Conservation (phyloP, 1,140 invertebrate species). For the Maniola jurtina region DNA sequence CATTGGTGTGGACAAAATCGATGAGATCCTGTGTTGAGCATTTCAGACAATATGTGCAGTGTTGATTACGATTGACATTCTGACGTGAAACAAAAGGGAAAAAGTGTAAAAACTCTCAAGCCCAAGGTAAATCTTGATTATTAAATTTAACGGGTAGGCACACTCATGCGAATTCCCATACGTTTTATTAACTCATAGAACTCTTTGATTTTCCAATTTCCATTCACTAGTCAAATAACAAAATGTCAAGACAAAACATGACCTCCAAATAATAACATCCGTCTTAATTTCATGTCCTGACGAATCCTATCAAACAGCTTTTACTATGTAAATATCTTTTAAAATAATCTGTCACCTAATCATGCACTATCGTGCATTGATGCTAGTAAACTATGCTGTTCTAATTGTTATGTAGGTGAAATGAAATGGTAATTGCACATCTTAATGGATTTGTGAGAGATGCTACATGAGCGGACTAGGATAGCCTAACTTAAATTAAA, state of each 20-base stretch:
- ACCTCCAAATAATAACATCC: constrained; percentile 58
- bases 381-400: constrained; percentile 30
- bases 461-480: background rate
- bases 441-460: constrained; percentile 1
- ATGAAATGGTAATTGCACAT: constrained; percentile 55
- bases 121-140: constrained; percentile 31
- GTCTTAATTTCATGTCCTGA: constrained; percentile 32
- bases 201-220: background rate
- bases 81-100: constrained; percentile 69
- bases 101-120: constrained; percentile 36
- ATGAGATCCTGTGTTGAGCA: constrained; percentile 58
- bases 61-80: constrained; percentile 74
- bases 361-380: constrained; percentile 27
- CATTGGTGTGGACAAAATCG: constrained; percentile 54
- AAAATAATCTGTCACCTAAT: constrained; percentile 10
- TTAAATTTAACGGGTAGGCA: background rate
- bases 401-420: constrained; percentile 58
- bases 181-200: constrained; percentile 13
- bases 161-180: constrained; percentile 21
- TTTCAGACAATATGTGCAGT: constrained; percentile 69
- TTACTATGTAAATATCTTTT: background rate
- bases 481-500: no score
- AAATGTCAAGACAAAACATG: constrained; percentile 60
- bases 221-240: constrained; percentile 47
- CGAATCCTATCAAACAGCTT: constrained; percentile 12